Base-by-base conservation (phyloP, 2,113 vertebrate genomes). In the Forbesichthys papilliferus region DNA sequence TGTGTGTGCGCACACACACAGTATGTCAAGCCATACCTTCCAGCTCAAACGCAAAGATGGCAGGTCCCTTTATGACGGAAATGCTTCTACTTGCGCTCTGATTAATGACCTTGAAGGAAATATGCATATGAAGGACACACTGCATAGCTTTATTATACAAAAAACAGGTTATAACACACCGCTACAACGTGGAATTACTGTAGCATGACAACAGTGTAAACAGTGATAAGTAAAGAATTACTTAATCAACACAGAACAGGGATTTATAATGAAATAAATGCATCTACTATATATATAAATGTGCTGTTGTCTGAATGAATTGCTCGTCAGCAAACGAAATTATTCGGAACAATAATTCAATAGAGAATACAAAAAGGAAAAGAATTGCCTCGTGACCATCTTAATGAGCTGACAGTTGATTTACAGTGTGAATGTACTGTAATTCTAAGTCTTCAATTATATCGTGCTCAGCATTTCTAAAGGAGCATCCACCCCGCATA, bases 261-360 rank as follows among this genome's bases (percentile, higher is more conserved):
- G 42, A 57, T 75, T 70, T 65, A 33, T 46, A 5, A 66, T 6
- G 8, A 16, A 13, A 64, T 11, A 46, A 55, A 73, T 66, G 46
- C 47, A 67, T 3, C 48, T 16, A 33, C 59, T 70, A 75, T 71
- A 27, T 60, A 9, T 20, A 51, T 77, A 57, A 74, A 79, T 74
- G 71, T 73, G 84, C 86, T 86, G 84, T 84, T 46, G 57, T 64
- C 64, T n/a, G 71, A 69, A 74, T 77, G 76, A 86, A 77, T 71
- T 60, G 78, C 60, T 85, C 65, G 81, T 90, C 87, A 87, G 70
- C 64, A 80, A 85, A 84, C 80, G 80, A 86, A 90, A 91, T 90
- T 87, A 88, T 80, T 71, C 80, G 79, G 83, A 88, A 86, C 85
- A 90, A 90, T 86, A 81, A 90, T 88, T 91, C 83, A 87, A 91